Conservation (phyloP, 2,888 invertebrate species). For the Azorinus chamasolen region DNA sequence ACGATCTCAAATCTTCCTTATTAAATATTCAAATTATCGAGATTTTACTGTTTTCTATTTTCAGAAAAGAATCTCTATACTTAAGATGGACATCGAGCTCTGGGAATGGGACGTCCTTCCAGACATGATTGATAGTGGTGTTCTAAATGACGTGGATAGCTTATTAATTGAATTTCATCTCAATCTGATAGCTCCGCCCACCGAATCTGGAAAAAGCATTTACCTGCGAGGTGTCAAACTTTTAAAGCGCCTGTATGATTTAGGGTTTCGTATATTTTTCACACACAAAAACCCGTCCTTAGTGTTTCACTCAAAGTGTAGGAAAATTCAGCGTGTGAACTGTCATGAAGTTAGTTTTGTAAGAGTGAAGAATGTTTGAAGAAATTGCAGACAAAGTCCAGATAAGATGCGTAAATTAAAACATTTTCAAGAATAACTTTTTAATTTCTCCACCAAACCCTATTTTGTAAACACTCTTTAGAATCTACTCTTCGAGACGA, state of each 20-base stretch:
- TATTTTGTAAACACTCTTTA: no score
- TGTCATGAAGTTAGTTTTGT: slow-evolving; percentile 38
- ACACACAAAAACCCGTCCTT: slow-evolving; percentile 66
- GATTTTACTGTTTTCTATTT: not conserved
- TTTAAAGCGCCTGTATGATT: slow-evolving; percentile 63
- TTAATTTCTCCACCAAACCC: no score
- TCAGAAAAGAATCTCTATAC: slow-evolving; percentile 47
- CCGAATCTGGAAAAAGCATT: slow-evolving; percentile 38
- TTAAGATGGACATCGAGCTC: slow-evolving; percentile 75
- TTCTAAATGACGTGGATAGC: slow-evolving; percentile 52
- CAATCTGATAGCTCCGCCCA: slow-evolving; percentile 62
- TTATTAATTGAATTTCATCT: slow-evolving; percentile 71
- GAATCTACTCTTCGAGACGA: no score
- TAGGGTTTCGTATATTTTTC: slow-evolving; percentile 72
- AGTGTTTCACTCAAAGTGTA: slow-evolving; percentile 42
- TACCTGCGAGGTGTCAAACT: slow-evolving; percentile 64
- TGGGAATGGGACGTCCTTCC: slow-evolving; percentile 75
- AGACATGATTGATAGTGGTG: slow-evolving; percentile 53
- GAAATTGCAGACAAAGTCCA: no score
- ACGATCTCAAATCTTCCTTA: no score
- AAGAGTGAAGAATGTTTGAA: slow-evolving; percentile 1
- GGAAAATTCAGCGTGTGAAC: slow-evolving; percentile 8
- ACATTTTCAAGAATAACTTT: no score
- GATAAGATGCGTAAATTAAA: no score
- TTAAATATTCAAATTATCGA: no score